Evolutionary conservation across 2,113 vertebrate species (phyloP).

Genomic region (Formicarius rufipectus): DNA sequence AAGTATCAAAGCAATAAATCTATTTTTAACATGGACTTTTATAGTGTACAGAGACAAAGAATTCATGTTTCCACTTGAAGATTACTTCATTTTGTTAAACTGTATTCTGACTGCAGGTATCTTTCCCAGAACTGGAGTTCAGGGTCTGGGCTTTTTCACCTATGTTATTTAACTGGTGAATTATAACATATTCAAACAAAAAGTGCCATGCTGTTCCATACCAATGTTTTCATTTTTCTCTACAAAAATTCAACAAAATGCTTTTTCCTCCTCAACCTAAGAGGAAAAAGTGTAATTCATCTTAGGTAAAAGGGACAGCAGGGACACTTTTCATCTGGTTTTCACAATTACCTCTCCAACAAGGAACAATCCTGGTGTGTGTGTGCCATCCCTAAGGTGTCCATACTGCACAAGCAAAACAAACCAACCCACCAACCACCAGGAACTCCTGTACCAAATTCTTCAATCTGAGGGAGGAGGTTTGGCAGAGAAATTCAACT

Average conservation of each 20-base stretch:
- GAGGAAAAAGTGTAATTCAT: background rate
- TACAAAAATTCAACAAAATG: background rate
- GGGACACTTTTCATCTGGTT: background rate
- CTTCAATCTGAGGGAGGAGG: background rate
- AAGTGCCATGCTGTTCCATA: background rate
- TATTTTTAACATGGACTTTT: background rate
- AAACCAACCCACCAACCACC: background rate
- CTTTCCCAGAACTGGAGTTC: background rate
- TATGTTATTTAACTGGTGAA: background rate
- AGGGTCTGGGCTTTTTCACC: background rate
- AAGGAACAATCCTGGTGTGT: background rate
- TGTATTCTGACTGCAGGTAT: background rate
- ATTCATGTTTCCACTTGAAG: background rate
- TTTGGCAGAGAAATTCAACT: background rate
- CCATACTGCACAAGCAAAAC: background rate
- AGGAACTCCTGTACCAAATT: background rate
- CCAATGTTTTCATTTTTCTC: background rate
- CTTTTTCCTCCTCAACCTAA: background rate
- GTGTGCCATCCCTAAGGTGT: background rate
- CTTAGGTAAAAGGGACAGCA: background rate
- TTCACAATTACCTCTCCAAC: background rate
- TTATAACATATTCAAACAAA: background rate
- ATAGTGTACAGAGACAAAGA: background rate
- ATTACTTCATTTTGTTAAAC: background rate
- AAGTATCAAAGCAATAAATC: background rate